Evolutionary conservation across 1,140 invertebrate species (phyloP).

Genomic region (Linepithema humile): DNA sequence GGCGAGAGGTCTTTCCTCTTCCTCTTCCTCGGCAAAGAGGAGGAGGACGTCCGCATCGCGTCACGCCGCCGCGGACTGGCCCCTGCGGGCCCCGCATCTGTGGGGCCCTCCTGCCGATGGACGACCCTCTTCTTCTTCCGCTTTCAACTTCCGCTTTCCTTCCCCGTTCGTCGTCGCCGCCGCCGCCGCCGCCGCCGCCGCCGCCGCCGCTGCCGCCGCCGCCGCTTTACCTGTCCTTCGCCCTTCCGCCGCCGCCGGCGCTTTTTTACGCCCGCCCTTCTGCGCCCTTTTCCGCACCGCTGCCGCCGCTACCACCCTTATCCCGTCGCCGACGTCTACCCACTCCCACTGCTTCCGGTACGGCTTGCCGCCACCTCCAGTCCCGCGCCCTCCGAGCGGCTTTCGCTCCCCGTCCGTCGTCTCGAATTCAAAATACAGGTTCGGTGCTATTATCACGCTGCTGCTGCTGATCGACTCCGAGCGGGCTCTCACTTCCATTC

Average conservation of each 20-base stretch:
- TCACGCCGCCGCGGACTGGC: constrained; percentile 82
- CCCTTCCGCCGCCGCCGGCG: background rate
- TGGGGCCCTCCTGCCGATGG: constrained; percentile 75
- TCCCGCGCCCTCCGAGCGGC: constrained; percentile 59
- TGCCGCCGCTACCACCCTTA: constrained; percentile 13
- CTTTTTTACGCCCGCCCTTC: constrained; percentile 24
- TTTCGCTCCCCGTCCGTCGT: constrained; percentile 51
- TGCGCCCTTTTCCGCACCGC: background rate
- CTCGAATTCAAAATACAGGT: constrained; percentile 61
- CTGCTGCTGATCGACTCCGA: constrained; percentile 51
- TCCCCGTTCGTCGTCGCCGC: constrained; percentile 40
- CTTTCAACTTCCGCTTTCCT: constrained; percentile 53
- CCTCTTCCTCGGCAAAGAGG: constrained; percentile 76
- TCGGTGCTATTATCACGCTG: constrained; percentile 50
- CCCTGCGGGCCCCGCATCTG: constrained; percentile 82
- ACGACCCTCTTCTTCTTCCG: constrained; percentile 57
- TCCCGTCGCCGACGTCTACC: constrained; percentile 34
- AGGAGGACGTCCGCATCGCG: constrained; percentile 83
- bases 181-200: too few relatives aligned
- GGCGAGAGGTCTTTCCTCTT: constrained; percentile 69
- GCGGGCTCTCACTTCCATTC: constrained; percentile 73
- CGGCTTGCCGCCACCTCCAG: constrained; percentile 57
- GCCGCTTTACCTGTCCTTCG: background rate
- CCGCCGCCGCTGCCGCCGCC: background rate
- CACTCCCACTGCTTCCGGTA: constrained; percentile 53